Percentiles rank a stretch among this genome's conserved stretches.
These are phyloP conservation scores for Xenopus tropicalis DNA, from an alignment of 2,113 vertebrate species.

Conservation along the genomic window DNA sequence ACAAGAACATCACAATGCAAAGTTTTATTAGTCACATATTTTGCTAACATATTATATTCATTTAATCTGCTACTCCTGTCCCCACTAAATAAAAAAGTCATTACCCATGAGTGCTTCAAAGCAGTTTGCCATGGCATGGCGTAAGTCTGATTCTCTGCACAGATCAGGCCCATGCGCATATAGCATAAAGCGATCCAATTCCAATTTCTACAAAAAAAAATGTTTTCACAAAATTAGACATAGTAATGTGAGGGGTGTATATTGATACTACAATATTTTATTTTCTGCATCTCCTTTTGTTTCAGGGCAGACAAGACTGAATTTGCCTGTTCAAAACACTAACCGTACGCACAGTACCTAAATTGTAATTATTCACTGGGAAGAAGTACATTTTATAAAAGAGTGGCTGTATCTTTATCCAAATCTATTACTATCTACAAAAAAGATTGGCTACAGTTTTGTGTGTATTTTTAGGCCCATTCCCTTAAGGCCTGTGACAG, in stretches of 20 bases:
- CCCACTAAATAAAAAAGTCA: conserved; percentile 8
- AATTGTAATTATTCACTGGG: too few relatives aligned
- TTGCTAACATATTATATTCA: neutral
- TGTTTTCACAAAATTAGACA: conserved; percentile 1
- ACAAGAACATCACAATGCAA: neutral
- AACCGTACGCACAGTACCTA: too few relatives aligned
- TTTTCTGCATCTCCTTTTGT: too few relatives aligned
- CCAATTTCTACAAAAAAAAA: conserved; percentile 80
- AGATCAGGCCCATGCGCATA: conserved; percentile 97
- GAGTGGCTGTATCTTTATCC: too few relatives aligned
- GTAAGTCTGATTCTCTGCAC: conserved; percentile 93
- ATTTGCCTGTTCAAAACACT: too few relatives aligned
- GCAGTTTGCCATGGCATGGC: conserved; percentile 98
- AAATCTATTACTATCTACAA: too few relatives aligned
- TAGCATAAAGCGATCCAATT: conserved; percentile 96
- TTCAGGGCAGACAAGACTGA: conserved; percentile 5
- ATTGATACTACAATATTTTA: too few relatives aligned
- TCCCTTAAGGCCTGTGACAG: too few relatives aligned
- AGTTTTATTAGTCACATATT: neutral
- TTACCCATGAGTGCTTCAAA: conserved; percentile 97
- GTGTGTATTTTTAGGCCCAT: too few relatives aligned
- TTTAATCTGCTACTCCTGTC: neutral
- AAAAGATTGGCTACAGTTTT: too few relatives aligned
- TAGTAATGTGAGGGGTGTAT: too few relatives aligned
- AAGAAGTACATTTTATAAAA: too few relatives aligned